phyloP scores from a whole-genome alignment of 2,797 vertebrate species.

The Microhierax caerulescens region DNA sequence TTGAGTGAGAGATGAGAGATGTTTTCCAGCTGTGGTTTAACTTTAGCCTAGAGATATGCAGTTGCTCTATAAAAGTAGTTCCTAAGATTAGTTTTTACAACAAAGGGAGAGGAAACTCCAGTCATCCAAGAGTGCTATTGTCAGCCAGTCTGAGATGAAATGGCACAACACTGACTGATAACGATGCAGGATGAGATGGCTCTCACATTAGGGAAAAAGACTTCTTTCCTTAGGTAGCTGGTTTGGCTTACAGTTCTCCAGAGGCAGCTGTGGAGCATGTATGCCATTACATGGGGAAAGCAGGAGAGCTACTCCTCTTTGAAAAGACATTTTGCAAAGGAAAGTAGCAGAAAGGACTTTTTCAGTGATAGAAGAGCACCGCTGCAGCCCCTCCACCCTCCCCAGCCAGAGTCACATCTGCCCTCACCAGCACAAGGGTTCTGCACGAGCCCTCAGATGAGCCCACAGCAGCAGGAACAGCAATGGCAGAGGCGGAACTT shows the following conservation, averaged over 20 bases:
- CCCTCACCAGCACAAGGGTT: neutral
- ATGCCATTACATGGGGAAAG: neutral
- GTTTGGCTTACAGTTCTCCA: neutral
- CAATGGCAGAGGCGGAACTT: neutral
- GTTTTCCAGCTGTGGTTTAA: conserved; percentile 47
- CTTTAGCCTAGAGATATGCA: neutral
- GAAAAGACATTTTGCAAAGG: neutral
- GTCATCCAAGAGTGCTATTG: neutral
- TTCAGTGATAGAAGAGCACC: neutral
- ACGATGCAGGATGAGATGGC: neutral
- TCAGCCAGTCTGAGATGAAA: neutral
- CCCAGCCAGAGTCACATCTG: neutral
- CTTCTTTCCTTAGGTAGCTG: neutral
- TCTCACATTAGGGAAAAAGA: neutral
- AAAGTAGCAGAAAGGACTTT: neutral
- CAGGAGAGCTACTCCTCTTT: neutral
- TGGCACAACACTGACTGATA: neutral
- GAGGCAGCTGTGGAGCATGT: neutral
- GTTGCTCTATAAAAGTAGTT: neutral
- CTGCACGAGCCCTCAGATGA: neutral
- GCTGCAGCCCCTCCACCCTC: neutral
- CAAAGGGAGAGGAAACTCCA: conserved; percentile 37
- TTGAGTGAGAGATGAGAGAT: neutral
- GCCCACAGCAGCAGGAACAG: fast-evolving
- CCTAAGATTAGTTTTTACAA: neutral